Conservation (phyloP, 2,888 invertebrate species). For the Mythimna pallens region DNA sequence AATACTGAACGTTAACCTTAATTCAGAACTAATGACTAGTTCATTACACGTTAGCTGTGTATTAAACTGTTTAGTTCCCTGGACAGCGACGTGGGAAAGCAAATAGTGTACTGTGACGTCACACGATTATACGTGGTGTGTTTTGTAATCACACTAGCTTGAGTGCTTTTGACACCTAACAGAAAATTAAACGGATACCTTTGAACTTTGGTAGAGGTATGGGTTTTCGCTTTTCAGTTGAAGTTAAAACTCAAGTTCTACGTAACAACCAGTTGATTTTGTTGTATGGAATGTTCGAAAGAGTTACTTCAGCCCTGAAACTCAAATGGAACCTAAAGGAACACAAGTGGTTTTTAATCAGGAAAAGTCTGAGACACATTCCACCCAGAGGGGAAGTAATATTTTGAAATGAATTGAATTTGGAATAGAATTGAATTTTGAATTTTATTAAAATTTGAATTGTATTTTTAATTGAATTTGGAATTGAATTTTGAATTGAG, state of each 20-base stretch:
- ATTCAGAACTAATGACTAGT: constrained; percentile 73
- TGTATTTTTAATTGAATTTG: too few species aligned
- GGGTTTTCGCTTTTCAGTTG: neutral
- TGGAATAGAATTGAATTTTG: too few species aligned
- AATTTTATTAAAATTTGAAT: too few species aligned
- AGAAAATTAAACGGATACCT: constrained; percentile 3
- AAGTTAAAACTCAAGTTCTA: neutral
- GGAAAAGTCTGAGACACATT: too few species aligned
- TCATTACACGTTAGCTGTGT: constrained; percentile 76
- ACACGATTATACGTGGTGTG: constrained; percentile 39
- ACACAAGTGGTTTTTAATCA: too few species aligned
- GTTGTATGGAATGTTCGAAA: too few species aligned
- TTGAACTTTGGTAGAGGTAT: neutral
- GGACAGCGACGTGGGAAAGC: constrained; percentile 72
- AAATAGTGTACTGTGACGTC: constrained; percentile 65
- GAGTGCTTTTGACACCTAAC: constrained; percentile 10
- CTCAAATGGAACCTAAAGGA: too few species aligned
- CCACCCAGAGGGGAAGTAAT: too few species aligned
- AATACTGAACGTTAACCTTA: constrained; percentile 51
- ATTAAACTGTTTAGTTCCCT: constrained; percentile 69
- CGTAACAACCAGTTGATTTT: too few species aligned
- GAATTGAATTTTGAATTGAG: too few species aligned
- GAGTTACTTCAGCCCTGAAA: too few species aligned
- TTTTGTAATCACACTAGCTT: constrained; percentile 34
- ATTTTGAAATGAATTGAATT: too few species aligned